A percentile compares a stretch with the other conserved stretches of the same genome.
These are phyloP conservation scores for Electrophaes corylata DNA, from an alignment of 2,888 invertebrate genomes.

Conservation along the genomic window DNA sequence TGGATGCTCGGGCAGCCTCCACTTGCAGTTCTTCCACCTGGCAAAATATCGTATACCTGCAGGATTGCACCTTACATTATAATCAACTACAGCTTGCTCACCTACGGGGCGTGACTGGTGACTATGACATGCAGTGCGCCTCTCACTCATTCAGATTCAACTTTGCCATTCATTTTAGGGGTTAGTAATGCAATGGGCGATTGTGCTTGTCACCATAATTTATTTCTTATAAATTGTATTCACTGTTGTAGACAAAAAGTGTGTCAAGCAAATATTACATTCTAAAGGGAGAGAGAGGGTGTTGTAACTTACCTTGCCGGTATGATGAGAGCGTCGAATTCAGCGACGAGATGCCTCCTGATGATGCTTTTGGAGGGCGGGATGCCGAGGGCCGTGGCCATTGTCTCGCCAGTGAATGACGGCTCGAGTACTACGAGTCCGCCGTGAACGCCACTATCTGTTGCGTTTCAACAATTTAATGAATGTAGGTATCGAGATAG, in stretches of 20 bases:
- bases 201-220: conserved; percentile 32
- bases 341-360: conserved; percentile 94
- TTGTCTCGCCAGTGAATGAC: conserved; percentile 96
- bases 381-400: conserved; percentile 96
- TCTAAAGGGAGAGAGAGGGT: conserved; percentile 32
- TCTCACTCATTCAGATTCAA: conserved; percentile 23
- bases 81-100: conserved; percentile 80
- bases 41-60: conserved; percentile 92
- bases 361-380: conserved; percentile 97
- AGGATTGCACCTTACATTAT: conserved; percentile 84
- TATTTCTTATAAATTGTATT: conserved; percentile 27
- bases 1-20: conserved; percentile 88
- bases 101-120: conserved; percentile 55
- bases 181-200: conserved; percentile 26
- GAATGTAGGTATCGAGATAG: neutral
- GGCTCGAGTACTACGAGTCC: conserved; percentile 96
- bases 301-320: conserved; percentile 91
- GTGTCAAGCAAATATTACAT: conserved; percentile 56
- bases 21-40: conserved; percentile 93
- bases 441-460: conserved; percentile 97
- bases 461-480: neutral
- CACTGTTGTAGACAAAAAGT: conserved; percentile 18
- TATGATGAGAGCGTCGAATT: conserved; percentile 94
- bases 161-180: conserved; percentile 16
- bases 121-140: conserved; percentile 43